phyloP scores from a whole-genome alignment of 2,888 invertebrate species.

The Conus canariensis region DNA sequence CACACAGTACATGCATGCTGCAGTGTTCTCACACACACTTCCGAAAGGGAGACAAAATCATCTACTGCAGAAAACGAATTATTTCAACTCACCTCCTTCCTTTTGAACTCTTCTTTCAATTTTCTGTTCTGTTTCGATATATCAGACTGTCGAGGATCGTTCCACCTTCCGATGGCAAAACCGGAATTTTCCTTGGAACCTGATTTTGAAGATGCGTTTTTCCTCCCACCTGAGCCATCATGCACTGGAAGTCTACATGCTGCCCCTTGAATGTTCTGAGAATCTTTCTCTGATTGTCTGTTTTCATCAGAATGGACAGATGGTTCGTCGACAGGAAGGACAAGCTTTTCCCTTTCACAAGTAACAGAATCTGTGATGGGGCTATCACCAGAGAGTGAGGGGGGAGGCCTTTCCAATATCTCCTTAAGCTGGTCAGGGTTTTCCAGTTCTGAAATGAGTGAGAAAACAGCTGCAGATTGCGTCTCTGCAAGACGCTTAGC shows the following conservation, averaged over 20 bases:
- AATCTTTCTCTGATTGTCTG: neutral
- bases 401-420: constrained; percentile 59
- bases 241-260: neutral
- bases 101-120: constrained; percentile 66
- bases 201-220: neutral
- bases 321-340: neutral
- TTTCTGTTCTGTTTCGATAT: constrained; percentile 62
- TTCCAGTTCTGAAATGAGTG: constrained; percentile 70
- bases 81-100: constrained; percentile 56
- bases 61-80: neutral
- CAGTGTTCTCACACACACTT: too few relatives aligned
- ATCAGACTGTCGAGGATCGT: constrained; percentile 51
- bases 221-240: neutral
- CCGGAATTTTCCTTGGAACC: neutral
- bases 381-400: constrained; percentile 42
- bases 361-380: neutral
- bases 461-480: constrained; percentile 69
- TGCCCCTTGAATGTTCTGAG: neutral
- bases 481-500: constrained; percentile 61
- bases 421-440: constrained; percentile 62
- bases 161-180: neutral
- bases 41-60: too few relatives aligned
- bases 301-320: neutral
- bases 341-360: neutral
- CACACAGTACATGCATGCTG: too few relatives aligned